phyloP scores from a whole-genome alignment of 2,113 vertebrate genomes.

The Laterallus jamaicensis region DNA sequence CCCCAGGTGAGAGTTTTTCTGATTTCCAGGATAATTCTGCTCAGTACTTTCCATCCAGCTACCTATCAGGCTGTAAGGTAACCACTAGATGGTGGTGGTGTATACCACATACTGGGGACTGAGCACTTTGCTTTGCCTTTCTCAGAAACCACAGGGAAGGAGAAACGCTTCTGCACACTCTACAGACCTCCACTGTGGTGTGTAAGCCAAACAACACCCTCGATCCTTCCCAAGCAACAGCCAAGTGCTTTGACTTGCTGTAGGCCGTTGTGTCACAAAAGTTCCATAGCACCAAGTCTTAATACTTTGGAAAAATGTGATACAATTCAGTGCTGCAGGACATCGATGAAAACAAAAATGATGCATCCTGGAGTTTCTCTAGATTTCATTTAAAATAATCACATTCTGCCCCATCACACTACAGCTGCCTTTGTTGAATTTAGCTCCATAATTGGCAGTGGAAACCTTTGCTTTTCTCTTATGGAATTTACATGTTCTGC shows the following conservation, averaged over 20 bases:
- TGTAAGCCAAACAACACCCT: neutral
- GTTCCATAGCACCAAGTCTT: neutral
- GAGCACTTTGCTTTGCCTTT: neutral
- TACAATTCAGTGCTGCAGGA: neutral
- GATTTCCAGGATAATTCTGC: neutral
- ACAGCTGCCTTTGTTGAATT: neutral
- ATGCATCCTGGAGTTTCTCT: neutral
- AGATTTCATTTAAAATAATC: neutral
- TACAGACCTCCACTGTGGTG: neutral
- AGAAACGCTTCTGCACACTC: neutral
- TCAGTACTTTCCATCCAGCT: neutral
- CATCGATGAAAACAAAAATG: neutral
- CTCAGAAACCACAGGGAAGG: neutral
- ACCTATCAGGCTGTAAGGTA: neutral
- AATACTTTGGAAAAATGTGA: neutral
- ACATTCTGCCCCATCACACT: neutral
- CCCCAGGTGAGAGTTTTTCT: neutral
- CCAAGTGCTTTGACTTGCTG: neutral
- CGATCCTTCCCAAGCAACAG: neutral
- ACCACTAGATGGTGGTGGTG: conserved; percentile 50
- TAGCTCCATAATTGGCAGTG: neutral
- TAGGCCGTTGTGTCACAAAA: neutral
- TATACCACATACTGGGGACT: neutral
- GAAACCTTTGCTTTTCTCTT: conserved; percentile 1
- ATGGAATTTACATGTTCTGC: conserved; percentile 26